A percentile compares a stretch with the other conserved stretches of the same genome.
These are phyloP conservation scores for Microcaecilia unicolor DNA, from an alignment of 2,797 vertebrate species.

Conservation along the genomic window DNA sequence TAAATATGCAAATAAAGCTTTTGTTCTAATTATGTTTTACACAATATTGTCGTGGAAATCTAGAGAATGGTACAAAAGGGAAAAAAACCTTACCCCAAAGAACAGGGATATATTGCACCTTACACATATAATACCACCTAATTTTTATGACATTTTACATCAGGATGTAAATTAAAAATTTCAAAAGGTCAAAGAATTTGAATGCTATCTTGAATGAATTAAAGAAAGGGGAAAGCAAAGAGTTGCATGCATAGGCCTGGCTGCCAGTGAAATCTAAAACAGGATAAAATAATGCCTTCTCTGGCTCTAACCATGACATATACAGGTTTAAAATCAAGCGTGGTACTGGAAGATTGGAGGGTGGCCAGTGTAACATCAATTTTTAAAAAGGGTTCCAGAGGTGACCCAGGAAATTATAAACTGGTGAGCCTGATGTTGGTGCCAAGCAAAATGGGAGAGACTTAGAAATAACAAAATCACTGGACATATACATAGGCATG, in stretches of 20 bases:
- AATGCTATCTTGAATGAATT: slow-evolving; percentile 1
- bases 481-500: too few relatives aligned
- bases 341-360: too few relatives aligned
- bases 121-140: slow-evolving; percentile 14
- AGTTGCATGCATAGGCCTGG: not conserved
- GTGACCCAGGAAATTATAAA: too few relatives aligned
- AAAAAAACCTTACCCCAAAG: too few relatives aligned
- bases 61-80: slow-evolving; percentile 4
- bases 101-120: slow-evolving; percentile 1
- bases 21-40: slow-evolving; percentile 4
- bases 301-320: not conserved
- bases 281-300: too few relatives aligned
- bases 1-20: not conserved
- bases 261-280: not conserved
- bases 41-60: slow-evolving; percentile 1
- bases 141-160: slow-evolving; percentile 30
- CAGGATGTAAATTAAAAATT: slow-evolving; percentile 26
- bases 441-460: too few relatives aligned
- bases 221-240: slow-evolving; percentile 1
- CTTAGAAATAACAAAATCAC: too few relatives aligned
- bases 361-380: too few relatives aligned
- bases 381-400: too few relatives aligned
- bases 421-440: too few relatives aligned
- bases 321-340: too few relatives aligned
- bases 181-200: slow-evolving; percentile 22